Percentiles rank a stretch among this genome's conserved stretches.
Conservation (phyloP, 2,113 vertebrate species). For the Corydoras maculifer region DNA sequence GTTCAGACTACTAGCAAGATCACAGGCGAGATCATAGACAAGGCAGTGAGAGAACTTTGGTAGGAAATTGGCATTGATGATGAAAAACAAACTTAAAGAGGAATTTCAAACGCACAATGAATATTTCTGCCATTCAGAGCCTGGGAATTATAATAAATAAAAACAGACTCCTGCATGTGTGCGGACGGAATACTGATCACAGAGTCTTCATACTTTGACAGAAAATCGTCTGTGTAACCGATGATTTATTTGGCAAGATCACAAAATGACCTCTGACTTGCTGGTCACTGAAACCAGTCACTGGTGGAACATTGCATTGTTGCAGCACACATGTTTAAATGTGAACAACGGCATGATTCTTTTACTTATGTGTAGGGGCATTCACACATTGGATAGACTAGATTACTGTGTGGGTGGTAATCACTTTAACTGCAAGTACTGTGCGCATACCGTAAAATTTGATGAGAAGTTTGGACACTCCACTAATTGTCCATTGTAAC, state of each 20-base stretch:
- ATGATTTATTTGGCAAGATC: conserved; percentile 31
- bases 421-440: background rate
- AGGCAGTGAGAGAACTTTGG: conserved; percentile 7
- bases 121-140: conserved; percentile 35
- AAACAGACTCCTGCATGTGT: conserved; percentile 13
- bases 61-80: conserved; percentile 20
- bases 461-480: no score
- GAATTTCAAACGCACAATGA: conserved; percentile 38
- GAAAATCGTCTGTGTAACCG: conserved; percentile 16
- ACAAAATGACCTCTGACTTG: conserved; percentile 18
- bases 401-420: background rate
- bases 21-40: conserved; percentile 37
- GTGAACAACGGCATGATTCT: conserved; percentile 5
- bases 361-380: background rate
- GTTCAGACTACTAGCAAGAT: conserved; percentile 29
- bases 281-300: background rate
- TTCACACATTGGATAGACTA: background rate
- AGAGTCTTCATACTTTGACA: conserved; percentile 8
- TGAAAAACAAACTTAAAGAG: conserved; percentile 36
- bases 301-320: background rate
- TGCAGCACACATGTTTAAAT: background rate
- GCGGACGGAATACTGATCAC: conserved; percentile 30
- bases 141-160: conserved; percentile 36
- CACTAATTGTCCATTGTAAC: no score
- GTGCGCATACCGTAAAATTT: background rate